These are phyloP conservation scores for Steinernema feltiae DNA, from an alignment of 1,140 invertebrate genomes.

Conservation along the genomic window DNA sequence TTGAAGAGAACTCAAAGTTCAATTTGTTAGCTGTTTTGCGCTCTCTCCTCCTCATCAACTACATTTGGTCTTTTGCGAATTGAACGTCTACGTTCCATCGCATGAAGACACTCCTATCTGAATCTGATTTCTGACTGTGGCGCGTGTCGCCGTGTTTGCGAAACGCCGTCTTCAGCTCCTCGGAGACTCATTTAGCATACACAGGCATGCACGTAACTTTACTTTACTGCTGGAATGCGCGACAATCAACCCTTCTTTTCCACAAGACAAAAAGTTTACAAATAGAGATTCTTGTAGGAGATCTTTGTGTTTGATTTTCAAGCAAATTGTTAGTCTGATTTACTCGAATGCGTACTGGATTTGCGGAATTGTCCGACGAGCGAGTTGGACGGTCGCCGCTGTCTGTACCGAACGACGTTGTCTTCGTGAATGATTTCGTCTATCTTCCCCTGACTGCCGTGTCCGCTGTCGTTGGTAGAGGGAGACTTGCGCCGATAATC, in stretches of 20 bases:
- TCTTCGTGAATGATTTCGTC: slow-evolving; percentile 5
- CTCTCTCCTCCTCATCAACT: too few species aligned
- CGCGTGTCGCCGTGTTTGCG: background rate
- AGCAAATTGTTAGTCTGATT: background rate
- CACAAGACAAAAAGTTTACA: background rate
- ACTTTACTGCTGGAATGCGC: background rate
- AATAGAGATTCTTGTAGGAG: too few species aligned
- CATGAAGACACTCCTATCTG: too few species aligned
- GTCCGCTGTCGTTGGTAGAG: background rate
- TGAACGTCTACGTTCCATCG: too few species aligned
- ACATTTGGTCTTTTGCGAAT: too few species aligned
- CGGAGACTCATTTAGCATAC: background rate
- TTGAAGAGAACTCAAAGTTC: too few species aligned
- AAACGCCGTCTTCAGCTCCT: too few species aligned
- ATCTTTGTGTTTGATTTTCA: too few species aligned
- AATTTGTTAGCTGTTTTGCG: too few species aligned
- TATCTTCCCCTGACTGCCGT: slow-evolving; percentile 5
- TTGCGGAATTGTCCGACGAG: background rate
- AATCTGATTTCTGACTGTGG: too few species aligned
- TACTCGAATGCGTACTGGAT: background rate
- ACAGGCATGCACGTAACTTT: background rate
- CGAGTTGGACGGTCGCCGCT: slow-evolving; percentile 10
- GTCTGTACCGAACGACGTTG: background rate
- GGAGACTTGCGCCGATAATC: slow-evolving; percentile 2
- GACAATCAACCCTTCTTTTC: slow-evolving; percentile 8